Base-by-base conservation (phyloP, 2,797 vertebrate species). In the Antrozous pallidus region DNA sequence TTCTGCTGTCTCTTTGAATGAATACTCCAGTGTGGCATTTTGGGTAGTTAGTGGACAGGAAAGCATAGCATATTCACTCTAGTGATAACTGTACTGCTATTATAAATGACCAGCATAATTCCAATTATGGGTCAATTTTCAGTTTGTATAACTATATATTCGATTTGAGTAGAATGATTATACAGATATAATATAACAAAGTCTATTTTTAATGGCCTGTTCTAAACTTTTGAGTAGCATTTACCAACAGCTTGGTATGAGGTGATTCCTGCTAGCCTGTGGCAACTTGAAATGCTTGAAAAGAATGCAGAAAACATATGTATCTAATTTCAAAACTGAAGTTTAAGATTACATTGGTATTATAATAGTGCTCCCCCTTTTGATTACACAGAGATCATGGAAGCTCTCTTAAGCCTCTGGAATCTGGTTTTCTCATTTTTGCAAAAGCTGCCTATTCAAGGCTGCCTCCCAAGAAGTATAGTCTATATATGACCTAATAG, bases 251-350 rank as follows among this genome's bases (percentile, higher is more conserved):
- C 6, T 93, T 80, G 14, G 67, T 33, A 7, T 31, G 36, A 91
- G 16, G 31, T 74, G 49, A 84, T 94, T 70, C 33, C 38, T 49
- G 33, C 85, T 24, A 36, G 77, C 80, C 26, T 54, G 54, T 71
- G 80, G 20, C 75, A 83, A 80, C 10, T 24, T 77, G 67, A 90
- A 86, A 51, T 88, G 33, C 61, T 94, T 42, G 26, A 49, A 95
- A 91, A 92, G 74, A 93, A 96, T 94, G 94, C 47, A 33, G 24
- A 91, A 96, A 94, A 65, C 65, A 92, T 63, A 24, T 51, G 38
- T 94, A 89, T 93, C 49, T 36, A 65, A 89, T 94, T 89, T 94
- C 77, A 78, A 31, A 80, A 88, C 56, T 54, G 36, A 85, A 74
- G 69, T 31, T 88, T 63, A 69, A 85, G 31, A 61, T 71, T 20